Evolutionary conservation across 2,797 vertebrate species (phyloP), one percentile per base, ranked within the genome.

Genomic region (Buceros bicornis): DNA sequence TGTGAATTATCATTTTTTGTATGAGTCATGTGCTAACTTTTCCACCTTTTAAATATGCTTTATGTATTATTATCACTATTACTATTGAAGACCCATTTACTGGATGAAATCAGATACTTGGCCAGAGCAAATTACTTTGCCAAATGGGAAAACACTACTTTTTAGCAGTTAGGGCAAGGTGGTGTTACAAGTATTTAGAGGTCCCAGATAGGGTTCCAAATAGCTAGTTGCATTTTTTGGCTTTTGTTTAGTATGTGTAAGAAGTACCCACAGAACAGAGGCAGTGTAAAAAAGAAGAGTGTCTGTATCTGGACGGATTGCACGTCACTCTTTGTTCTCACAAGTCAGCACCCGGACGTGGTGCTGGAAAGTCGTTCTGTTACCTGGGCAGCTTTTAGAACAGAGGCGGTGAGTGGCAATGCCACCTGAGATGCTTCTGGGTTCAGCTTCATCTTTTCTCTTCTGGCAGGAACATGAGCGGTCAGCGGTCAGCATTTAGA

Each of bases 1-100:
- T 73, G 51, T 60, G 57, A 91, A 87, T 91, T 80, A 62, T 15
- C 15, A 22, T 65, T 92, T 95, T 62, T 77, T 89, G 9, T 71
- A 58, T 95, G 90, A 97, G 35, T 94, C 70, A 90, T 82, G 50
- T 29, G 5, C 76, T 93, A 82, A 90, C 80, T 94, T 95, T 43
- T 91, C 72, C 54, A 51, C 47, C 66, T 82, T 79, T 45, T 31
- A 69, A 57, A 31, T 57, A 26, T 16, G 51, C 47, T 93, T 93
- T 89, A 35, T 1, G 12, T 71, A 43, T 61, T 69, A 42, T 72
- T 95, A 57, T 15, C 35, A 17, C 20, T 22, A 60, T 82, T 25
- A 24, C 7, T 71, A 16, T 10, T 83, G 87, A 71, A 78, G 81
- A 67, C 5, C 12, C 20, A 10, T 51, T 64, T 78, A 82, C 16